Evolutionary conservation across 2,797 vertebrate genomes (phyloP).

Genomic region (Monodelphis domestica): DNA sequence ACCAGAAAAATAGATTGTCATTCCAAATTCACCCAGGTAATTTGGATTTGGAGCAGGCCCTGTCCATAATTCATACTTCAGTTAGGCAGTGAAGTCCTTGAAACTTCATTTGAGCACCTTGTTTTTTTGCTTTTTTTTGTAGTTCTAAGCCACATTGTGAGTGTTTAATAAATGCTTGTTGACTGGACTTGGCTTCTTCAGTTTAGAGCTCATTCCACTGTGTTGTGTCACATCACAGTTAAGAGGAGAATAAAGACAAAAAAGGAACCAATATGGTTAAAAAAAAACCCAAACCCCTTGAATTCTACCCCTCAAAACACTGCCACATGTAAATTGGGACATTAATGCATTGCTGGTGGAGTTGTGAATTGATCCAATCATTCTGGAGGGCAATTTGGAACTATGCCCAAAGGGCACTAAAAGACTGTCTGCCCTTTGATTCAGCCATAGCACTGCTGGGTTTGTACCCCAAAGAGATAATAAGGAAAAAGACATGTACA

Average conservation of each 20-base stretch:
- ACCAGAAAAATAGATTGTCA: not conserved
- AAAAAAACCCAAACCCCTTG: not conserved
- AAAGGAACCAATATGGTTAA: not conserved
- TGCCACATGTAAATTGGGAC: not conserved
- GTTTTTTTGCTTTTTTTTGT: not conserved
- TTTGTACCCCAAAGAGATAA: too few relatives aligned
- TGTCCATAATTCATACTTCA: not conserved
- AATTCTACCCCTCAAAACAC: not conserved
- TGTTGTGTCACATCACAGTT: too few relatives aligned
- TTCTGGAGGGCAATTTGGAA: too few relatives aligned
- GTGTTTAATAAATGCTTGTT: not conserved
- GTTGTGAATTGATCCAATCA: too few relatives aligned
- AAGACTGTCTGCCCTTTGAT: too few relatives aligned
- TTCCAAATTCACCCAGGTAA: not conserved
- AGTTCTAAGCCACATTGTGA: not conserved
- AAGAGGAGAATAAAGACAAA: not conserved
- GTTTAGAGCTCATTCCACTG: not conserved
- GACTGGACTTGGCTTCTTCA: not conserved
- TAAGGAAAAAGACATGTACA: too few relatives aligned
- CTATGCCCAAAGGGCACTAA: too few relatives aligned
- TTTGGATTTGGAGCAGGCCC: not conserved
- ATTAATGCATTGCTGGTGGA: too few relatives aligned
- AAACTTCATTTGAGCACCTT: not conserved
- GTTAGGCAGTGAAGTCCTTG: not conserved
- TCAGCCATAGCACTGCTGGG: too few relatives aligned